A percentile compares a stretch with the other conserved stretches of the same genome.
Conservation (phyloP, 2,888 invertebrate species). For the Spicauda simplicius region DNA sequence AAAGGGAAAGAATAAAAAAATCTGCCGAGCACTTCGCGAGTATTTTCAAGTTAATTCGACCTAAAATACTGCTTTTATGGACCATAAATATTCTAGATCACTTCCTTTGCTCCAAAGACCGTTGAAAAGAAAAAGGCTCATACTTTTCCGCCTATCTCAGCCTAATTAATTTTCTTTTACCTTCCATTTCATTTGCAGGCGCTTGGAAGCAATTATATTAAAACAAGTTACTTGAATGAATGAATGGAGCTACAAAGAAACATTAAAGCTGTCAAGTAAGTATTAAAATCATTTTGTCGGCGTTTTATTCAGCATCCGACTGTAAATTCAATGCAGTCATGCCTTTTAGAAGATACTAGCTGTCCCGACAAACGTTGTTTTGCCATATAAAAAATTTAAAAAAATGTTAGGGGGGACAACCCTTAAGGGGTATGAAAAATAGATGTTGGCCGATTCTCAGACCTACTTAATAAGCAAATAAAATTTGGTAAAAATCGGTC, state of each 20-base stretch:
- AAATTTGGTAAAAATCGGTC: too few relatives aligned
- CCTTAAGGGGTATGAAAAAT: too few relatives aligned
- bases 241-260: slow-evolving; percentile 21
- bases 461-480: too few relatives aligned
- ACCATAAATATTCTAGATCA: slow-evolving; percentile 29
- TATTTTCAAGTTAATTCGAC: slow-evolving; percentile 26
- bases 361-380: too few relatives aligned
- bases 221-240: slow-evolving; percentile 22
- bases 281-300: slow-evolving; percentile 19
- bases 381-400: too few relatives aligned
- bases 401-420: too few relatives aligned
- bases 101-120: slow-evolving; percentile 25
- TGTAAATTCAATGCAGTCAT: neutral
- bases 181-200: slow-evolving; percentile 35
- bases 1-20: slow-evolving; percentile 10
- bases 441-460: too few relatives aligned
- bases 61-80: slow-evolving; percentile 23
- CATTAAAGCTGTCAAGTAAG: slow-evolving; percentile 31
- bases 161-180: slow-evolving; percentile 35
- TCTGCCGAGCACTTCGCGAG: slow-evolving; percentile 4
- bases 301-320: slow-evolving; percentile 5
- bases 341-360: neutral
- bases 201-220: slow-evolving; percentile 27
- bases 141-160: slow-evolving; percentile 29
- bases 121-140: slow-evolving; percentile 34